Evolutionary conservation across 2,113 vertebrate species (phyloP).

Genomic region (Tupaia chinensis): DNA sequence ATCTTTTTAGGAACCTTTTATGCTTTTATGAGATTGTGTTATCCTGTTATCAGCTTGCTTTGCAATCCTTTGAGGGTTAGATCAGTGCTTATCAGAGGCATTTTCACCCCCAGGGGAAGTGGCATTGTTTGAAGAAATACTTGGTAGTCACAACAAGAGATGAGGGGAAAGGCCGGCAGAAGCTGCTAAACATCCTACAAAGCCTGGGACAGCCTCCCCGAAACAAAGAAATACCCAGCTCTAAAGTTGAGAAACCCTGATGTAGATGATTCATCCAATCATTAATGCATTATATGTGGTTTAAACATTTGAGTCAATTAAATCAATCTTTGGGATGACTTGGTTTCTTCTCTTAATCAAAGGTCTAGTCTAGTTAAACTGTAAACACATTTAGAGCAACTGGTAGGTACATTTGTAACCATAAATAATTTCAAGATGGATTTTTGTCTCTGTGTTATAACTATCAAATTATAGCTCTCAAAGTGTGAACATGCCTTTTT

Average conservation of each 20-base stretch:
- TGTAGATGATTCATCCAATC: not conserved
- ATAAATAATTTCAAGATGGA: not conserved
- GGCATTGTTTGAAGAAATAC: not conserved
- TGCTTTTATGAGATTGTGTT: not conserved
- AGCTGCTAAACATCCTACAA: not conserved
- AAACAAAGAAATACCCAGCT: not conserved
- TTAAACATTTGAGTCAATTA: not conserved
- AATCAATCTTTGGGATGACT: conserved; percentile 3
- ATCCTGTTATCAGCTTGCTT: not conserved
- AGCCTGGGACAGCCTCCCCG: not conserved
- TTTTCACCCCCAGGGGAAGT: not conserved
- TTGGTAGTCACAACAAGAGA: not conserved
- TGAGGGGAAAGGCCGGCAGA: not conserved
- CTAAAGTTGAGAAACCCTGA: not conserved
- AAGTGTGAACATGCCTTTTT: not conserved
- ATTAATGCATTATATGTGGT: not conserved
- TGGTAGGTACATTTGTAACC: not conserved
- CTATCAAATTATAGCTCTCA: not conserved
- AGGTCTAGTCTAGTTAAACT: not conserved
- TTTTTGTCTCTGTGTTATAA: not conserved
- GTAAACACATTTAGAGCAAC: not conserved
- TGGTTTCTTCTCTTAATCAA: not conserved
- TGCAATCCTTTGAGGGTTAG: not conserved
- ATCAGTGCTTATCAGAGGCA: not conserved
- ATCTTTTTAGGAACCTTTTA: not conserved